Percentiles rank a stretch among this genome's conserved stretches.
Evolutionary conservation across 2,797 vertebrate genomes (phyloP).

Genomic region (Pyrocephalus nanus): DNA sequence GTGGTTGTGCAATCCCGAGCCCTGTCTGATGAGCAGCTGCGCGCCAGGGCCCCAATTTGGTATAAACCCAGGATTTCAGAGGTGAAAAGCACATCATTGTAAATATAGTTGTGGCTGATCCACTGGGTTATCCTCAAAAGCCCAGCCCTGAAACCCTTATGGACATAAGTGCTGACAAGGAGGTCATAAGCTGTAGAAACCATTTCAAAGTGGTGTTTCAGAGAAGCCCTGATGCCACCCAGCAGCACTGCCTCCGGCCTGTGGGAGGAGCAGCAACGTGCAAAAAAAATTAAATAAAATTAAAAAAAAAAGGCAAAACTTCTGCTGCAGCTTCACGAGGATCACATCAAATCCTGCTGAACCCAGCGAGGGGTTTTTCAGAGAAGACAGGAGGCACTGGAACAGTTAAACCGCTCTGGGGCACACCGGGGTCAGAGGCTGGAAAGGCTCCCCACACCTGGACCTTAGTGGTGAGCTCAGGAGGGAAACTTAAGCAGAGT

Average conservation of each 20-base stretch:
- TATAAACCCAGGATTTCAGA: neutral
- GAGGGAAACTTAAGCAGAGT: constrained; percentile 13
- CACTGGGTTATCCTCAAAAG: neutral
- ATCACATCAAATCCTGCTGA: neutral
- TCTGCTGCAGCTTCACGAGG: rapidly evolving
- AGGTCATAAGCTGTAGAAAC: neutral
- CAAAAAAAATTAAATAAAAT: neutral
- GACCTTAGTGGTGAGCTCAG: neutral
- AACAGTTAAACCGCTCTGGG: constrained; percentile 56
- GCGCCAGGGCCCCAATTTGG: neutral
- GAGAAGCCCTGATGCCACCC: neutral
- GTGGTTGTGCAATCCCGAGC: neutral
- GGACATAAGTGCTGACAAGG: neutral
- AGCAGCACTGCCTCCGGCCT: neutral
- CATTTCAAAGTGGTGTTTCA: neutral
- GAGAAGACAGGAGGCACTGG: neutral
- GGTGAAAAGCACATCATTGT: neutral
- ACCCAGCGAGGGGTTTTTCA: neutral
- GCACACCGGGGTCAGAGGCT: neutral
- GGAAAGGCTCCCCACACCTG: constrained; percentile 47
- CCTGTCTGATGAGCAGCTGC: constrained; percentile 38
- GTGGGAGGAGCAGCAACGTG: neutral
- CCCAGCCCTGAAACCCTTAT: neutral
- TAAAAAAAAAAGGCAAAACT: neutral
- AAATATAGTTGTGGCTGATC: neutral